Percentiles rank a stretch among this genome's conserved stretches.
Conservation (phyloP, 2,113 vertebrate species). For the Notothenia rossii region DNA sequence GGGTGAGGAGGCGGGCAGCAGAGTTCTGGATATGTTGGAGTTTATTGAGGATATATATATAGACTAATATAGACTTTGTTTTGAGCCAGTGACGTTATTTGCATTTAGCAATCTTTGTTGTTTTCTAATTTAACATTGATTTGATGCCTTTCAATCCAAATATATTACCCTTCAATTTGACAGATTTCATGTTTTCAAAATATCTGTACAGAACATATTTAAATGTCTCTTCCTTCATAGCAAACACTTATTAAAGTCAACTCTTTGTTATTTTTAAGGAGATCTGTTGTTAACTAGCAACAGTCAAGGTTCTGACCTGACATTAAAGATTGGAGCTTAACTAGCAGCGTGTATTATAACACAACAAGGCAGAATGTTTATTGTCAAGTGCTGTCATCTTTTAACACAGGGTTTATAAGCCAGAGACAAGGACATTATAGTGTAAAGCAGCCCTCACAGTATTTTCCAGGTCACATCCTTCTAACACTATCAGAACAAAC, state of each 20-base stretch:
- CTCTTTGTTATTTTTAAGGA: background rate
- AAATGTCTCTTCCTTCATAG: background rate
- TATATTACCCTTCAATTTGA: too few relatives aligned
- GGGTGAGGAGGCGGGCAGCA: too few relatives aligned
- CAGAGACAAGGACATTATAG: conserved; percentile 28
- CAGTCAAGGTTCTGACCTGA: conserved; percentile 2
- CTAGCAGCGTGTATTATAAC: conserved; percentile 35
- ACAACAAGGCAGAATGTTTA: conserved; percentile 29
- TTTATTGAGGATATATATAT: too few relatives aligned
- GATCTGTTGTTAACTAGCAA: background rate
- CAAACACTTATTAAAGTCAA: background rate
- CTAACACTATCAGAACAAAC: conserved; percentile 20
- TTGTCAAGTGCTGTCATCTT: conserved; percentile 37
- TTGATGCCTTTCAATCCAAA: too few relatives aligned
- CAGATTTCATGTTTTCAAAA: too few relatives aligned
- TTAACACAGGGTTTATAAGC: conserved; percentile 30
- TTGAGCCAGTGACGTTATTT: too few relatives aligned
- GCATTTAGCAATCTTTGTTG: too few relatives aligned
- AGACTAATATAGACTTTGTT: too few relatives aligned
- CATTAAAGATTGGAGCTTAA: conserved; percentile 7
- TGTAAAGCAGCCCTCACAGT: conserved; percentile 23
- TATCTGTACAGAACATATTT: too few relatives aligned
- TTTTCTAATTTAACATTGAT: too few relatives aligned
- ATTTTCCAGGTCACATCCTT: conserved; percentile 55
- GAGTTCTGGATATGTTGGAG: too few relatives aligned